Evolutionary conservation across 2,888 invertebrate species (phyloP).

Genomic region (Dione vanillae): DNA sequence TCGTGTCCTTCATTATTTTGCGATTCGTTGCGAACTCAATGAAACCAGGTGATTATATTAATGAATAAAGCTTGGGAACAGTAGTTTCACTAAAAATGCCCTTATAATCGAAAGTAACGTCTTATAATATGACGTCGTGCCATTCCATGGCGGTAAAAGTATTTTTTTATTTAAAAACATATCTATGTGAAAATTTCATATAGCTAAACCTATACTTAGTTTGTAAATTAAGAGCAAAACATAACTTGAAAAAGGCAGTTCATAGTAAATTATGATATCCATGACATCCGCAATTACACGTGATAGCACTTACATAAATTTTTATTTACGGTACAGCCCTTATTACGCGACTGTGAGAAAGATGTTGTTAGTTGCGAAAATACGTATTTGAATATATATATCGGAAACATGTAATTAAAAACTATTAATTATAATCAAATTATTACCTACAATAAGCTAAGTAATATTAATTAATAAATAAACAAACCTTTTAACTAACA

Average conservation of each 20-base stretch:
- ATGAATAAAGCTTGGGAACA: conserved; percentile 34
- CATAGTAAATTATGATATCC: too few relatives aligned
- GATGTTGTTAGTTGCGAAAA: background rate
- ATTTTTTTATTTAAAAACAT: conserved; percentile 19
- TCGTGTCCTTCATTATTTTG: conserved; percentile 41
- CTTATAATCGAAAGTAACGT: conserved; percentile 28
- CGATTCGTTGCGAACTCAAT: conserved; percentile 32
- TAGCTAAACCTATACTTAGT: background rate
- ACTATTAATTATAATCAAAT: too few relatives aligned
- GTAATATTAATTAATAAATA: background rate
- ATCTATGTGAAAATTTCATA: background rate
- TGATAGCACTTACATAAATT: background rate
- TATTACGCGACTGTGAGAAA: background rate
- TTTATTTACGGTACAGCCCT: background rate
- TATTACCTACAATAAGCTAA: too few relatives aligned
- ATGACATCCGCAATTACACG: background rate
- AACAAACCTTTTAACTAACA: too few relatives aligned
- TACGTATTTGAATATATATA: too few relatives aligned
- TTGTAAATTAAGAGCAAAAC: background rate
- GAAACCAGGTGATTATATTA: conserved; percentile 36
- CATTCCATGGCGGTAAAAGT: conserved; percentile 25
- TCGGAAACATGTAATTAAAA: too few relatives aligned
- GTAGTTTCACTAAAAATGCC: conserved; percentile 38
- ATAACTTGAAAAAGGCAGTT: too few relatives aligned
- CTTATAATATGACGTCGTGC: too few relatives aligned